Conservation (phyloP, 2,113 vertebrate genomes). For the Strigops habroptila region DNA sequence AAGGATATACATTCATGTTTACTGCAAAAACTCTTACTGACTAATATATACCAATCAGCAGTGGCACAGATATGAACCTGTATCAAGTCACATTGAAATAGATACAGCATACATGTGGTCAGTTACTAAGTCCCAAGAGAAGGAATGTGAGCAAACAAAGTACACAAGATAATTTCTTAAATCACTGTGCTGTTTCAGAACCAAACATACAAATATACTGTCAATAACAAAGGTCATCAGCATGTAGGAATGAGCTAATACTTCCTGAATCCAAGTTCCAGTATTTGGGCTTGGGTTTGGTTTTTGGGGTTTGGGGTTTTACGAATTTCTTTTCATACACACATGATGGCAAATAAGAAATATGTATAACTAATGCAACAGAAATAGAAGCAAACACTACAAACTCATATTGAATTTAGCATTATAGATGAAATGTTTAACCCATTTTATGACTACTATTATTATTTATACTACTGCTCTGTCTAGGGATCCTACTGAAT, state of each 20-base stretch:
- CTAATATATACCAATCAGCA: not conserved
- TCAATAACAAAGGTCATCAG: not conserved
- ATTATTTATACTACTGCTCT: not conserved
- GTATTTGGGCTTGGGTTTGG: not conserved
- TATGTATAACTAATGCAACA: not conserved
- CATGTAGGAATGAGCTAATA: not conserved
- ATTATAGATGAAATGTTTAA: not conserved
- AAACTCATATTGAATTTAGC: not conserved
- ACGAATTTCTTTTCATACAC: not conserved
- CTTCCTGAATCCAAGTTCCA: not conserved
- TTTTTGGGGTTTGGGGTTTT: not conserved
- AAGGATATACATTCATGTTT: not conserved
- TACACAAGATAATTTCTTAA: not conserved
- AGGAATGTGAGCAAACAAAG: not conserved
- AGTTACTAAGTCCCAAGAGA: not conserved
- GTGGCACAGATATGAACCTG: not conserved
- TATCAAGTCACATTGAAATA: not conserved
- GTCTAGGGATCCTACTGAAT: not conserved
- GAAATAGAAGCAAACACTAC: not conserved
- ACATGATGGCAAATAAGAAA: not conserved
- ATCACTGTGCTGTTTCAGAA: not conserved
- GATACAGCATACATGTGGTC: rapidly evolving
- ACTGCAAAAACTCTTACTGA: not conserved
- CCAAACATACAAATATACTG: not conserved
- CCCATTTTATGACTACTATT: not conserved